Evolutionary conservation across 2,888 invertebrate genomes (phyloP).

Genomic region (Halictus ligatus): DNA sequence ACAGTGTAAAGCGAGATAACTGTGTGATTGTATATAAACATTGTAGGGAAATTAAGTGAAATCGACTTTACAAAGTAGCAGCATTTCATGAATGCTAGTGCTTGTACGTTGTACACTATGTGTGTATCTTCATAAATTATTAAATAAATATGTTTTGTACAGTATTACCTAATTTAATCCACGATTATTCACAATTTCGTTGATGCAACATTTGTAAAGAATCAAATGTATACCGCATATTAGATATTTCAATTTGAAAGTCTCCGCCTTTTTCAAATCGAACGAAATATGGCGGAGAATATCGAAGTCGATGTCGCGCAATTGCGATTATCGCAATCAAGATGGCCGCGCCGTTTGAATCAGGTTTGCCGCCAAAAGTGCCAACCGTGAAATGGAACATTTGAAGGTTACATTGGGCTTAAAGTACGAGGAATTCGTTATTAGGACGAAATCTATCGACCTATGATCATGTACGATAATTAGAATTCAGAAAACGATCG

Average conservation of each 20-base stretch:
- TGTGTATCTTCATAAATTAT: slow-evolving; percentile 82
- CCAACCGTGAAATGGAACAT: not conserved
- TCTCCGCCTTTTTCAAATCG: not conserved
- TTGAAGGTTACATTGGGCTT: not conserved
- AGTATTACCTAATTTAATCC: slow-evolving; percentile 62
- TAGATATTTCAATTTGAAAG: not conserved
- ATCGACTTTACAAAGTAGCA: slow-evolving; percentile 71
- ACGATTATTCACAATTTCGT: not conserved
- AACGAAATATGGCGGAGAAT: not conserved
- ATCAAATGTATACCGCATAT: not conserved
- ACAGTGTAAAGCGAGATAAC: slow-evolving; percentile 67
- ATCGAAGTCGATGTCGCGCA: not conserved
- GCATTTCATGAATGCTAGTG: slow-evolving; percentile 75
- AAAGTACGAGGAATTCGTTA: not conserved
- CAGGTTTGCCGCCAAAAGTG: not conserved
- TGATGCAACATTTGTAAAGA: not conserved
- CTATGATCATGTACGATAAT: not conserved
- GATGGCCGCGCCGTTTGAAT: not conserved
- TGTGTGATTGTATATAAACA: slow-evolving; percentile 79
- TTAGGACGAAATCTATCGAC: not conserved
- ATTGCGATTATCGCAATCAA: not conserved
- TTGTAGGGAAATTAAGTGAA: slow-evolving; percentile 66
- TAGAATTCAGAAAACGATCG: not conserved
- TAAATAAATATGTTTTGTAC: slow-evolving; percentile 83
- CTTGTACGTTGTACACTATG: slow-evolving; percentile 78